Evolutionary conservation across 2,888 invertebrate species (phyloP), one percentile per base, ranked within the genome.

Genomic region (Meliscaeva auricollis): DNA sequence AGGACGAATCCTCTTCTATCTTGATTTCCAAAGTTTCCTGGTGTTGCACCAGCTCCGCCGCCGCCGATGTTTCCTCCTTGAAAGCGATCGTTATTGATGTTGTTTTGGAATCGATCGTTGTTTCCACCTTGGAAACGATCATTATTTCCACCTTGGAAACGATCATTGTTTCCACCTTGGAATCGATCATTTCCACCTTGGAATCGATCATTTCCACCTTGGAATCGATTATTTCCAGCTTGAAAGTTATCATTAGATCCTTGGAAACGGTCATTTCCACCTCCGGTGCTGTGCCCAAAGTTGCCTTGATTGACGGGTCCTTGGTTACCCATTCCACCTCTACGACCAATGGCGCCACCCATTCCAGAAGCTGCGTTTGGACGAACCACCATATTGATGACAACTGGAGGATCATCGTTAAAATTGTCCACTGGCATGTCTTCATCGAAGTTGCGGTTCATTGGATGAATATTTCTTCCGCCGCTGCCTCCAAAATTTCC

Each of bases 1-100:
- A 92, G 84, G 1, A 91, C 90, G 77, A 92, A 92, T 2, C 92
- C 92, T 9, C 92, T 89, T 15, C 92, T 89, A 87, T 92, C 92
- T 88, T 92, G 91, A 56, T 87, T 88, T 22, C 89, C 85, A 35
- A 74, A 82, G 87, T 73, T 78, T 15, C 74, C 60, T 50, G n/a
- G n/a, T n/a, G n/a, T n/a, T n/a, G 52, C n/a, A 15, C 62, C 62
- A 17, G 11, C 26, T 5, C 64, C 60, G 6, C 26, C 9, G 5
- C 6, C n/a, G 0, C 58, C 26, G 3, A 6, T 13, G 5, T 15
- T 32, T 0, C 35, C 26, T 0, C 35, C 44, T 60, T 60, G 38
- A 41, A 60, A 60, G 3, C 30, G 54, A 54, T 54, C 54, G 3
- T 32, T 56, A 5, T 68, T 5, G 32, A 22, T 4, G 48, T 26